phyloP scores from a whole-genome alignment of 1,140 invertebrate genomes.

The Drosophila albomicans region DNA sequence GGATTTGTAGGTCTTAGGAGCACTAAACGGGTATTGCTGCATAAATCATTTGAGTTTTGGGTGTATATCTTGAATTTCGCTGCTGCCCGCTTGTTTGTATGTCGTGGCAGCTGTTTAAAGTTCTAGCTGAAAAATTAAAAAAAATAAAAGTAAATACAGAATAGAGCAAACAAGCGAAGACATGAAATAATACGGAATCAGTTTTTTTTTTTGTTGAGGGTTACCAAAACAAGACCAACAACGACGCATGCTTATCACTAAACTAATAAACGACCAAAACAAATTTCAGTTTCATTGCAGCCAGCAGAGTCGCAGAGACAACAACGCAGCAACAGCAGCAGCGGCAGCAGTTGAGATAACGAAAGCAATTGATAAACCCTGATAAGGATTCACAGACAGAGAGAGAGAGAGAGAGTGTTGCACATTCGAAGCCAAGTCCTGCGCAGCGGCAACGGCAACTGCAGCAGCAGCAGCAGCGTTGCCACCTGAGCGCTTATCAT shows the following conservation, averaged over 20 bases:
- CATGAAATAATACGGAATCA: conserved; percentile 12
- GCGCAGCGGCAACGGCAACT: conserved; percentile 27
- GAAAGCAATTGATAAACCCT: conserved; percentile 4
- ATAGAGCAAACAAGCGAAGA: conserved; percentile 20
- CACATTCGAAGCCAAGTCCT: conserved; percentile 19
- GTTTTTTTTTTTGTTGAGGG: conserved; percentile 5
- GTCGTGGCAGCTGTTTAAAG: conserved; percentile 63
- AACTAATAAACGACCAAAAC: conserved; percentile 65
- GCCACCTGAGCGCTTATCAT: conserved; percentile 35
- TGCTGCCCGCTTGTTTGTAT: background rate
- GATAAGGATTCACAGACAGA: conserved; percentile 14
- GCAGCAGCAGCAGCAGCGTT: conserved; percentile 17
- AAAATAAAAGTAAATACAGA: conserved; percentile 29
- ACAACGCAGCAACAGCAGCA: conserved; percentile 34
- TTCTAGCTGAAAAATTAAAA: conserved; percentile 25
- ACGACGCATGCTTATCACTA: conserved; percentile 45
- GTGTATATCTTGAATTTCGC: conserved; percentile 9
- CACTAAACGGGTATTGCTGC: conserved; percentile 18
- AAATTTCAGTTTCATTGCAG: conserved; percentile 70
- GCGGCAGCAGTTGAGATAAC: conserved; percentile 47
- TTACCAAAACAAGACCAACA: conserved; percentile 13
- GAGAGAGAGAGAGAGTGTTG: background rate
- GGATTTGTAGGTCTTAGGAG: conserved; percentile 22
- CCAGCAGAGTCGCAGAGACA: conserved; percentile 41
- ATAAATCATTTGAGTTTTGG: conserved; percentile 40